These are phyloP conservation scores for Anguilla marmorata DNA, from an alignment of 2,797 vertebrate species.

Conservation along the genomic window DNA sequence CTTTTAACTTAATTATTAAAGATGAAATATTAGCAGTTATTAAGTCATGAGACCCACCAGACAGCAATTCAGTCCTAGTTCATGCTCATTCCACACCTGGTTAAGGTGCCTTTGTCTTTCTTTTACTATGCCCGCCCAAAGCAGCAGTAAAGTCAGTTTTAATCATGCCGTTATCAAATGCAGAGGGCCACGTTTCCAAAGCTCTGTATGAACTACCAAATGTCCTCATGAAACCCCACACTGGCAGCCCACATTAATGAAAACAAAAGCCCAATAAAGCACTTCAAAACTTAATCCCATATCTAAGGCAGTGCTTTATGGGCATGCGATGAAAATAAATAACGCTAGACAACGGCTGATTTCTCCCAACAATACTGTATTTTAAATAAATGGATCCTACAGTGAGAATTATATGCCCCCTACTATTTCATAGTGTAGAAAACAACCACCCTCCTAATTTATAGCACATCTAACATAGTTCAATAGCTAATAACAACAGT, in stretches of 20 bases:
- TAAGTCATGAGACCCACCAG: constrained; percentile 11
- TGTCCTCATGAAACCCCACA: background rate
- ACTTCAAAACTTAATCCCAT: background rate
- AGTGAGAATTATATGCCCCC: background rate
- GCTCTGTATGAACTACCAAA: background rate
- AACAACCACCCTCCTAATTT: background rate
- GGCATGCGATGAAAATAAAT: background rate
- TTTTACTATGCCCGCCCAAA: background rate
- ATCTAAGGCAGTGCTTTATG: background rate
- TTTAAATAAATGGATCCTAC: background rate
- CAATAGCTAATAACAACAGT: background rate
- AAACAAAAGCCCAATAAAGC: background rate
- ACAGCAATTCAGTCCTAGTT: background rate
- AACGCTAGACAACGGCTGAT: background rate
- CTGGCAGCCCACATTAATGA: background rate
- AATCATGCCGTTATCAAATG: background rate
- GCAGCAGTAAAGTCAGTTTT: background rate
- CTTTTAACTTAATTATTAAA: background rate
- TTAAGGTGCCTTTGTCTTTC: background rate
- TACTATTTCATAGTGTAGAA: background rate
- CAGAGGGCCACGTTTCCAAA: background rate
- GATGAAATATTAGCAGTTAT: background rate
- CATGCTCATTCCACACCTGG: background rate
- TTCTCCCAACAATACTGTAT: background rate
- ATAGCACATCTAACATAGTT: background rate